Evolutionary conservation across 2,888 invertebrate species (phyloP).

Genomic region (Tetragonula carbonaria): DNA sequence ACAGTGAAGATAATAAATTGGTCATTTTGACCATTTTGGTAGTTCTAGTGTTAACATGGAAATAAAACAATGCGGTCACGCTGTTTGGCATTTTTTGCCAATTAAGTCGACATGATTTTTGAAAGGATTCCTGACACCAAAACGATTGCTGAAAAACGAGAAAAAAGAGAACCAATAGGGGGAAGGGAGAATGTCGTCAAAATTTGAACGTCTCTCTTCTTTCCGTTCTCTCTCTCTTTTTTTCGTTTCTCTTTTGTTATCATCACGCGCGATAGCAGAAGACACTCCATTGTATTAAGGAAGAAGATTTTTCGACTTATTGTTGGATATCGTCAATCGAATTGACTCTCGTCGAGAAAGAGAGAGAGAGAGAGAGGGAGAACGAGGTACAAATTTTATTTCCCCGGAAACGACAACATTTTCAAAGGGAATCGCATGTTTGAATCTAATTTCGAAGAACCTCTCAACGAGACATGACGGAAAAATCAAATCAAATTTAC

Average conservation of each 20-base stretch:
- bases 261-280: too few species aligned
- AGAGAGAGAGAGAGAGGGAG: not conserved
- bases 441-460: slow-evolving; percentile 2
- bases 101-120: too few species aligned
- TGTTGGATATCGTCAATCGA: not conserved
- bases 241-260: too few species aligned
- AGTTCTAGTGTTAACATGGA: too few species aligned
- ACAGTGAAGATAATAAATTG: too few species aligned
- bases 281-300: not conserved
- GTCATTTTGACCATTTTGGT: too few species aligned
- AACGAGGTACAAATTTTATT: not conserved
- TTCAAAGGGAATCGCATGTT: not conserved
- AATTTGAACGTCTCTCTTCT: not conserved
- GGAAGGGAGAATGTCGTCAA: not conserved
- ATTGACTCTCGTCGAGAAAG: not conserved
- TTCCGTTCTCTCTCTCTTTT: too few species aligned
- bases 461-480: not conserved
- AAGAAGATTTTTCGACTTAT: not conserved
- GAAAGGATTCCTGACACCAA: too few species aligned
- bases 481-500: slow-evolving; percentile 5
- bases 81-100: too few species aligned
- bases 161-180: not conserved
- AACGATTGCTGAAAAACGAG: not conserved
- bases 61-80: too few species aligned
- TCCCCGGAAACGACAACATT: not conserved